Conservation (phyloP, 35 echinoderm and acorn worm species). For the Patiria miniata region DNA sequence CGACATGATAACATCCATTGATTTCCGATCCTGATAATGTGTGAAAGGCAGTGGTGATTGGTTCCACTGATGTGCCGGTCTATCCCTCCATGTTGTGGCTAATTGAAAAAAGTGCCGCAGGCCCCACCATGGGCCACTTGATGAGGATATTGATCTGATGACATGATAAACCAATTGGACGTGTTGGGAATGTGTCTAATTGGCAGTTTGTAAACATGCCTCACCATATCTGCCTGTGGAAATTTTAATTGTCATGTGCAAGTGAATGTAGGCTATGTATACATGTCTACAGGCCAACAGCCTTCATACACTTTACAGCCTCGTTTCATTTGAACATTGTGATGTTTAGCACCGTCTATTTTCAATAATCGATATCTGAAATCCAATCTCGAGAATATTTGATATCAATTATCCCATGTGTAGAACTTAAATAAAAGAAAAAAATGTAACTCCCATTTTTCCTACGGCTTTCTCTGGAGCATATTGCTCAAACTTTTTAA, state of each 20-base stretch:
- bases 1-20: slow-evolving; percentile 2
- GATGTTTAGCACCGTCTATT: not conserved
- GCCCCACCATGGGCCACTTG: not conserved
- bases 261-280: not conserved
- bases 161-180: not conserved
- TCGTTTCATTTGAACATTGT: not conserved
- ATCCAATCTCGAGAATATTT: no score
- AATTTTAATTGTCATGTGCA: not conserved
- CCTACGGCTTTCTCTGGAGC: no score
- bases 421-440: no score
- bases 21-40: not conserved
- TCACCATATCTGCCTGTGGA: not conserved
- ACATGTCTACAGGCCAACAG: not conserved
- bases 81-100: not conserved
- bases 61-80: not conserved
- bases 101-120: not conserved
- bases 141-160: not conserved
- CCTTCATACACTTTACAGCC: not conserved
- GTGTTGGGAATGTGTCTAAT: not conserved
- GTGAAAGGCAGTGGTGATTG: not conserved
- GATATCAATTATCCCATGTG: no score
- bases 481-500: no score
- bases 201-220: not conserved
- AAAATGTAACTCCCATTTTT: no score
- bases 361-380: no score